Evolutionary conservation across 2,888 invertebrate genomes (phyloP).

Genomic region (Andrena bucephala): DNA sequence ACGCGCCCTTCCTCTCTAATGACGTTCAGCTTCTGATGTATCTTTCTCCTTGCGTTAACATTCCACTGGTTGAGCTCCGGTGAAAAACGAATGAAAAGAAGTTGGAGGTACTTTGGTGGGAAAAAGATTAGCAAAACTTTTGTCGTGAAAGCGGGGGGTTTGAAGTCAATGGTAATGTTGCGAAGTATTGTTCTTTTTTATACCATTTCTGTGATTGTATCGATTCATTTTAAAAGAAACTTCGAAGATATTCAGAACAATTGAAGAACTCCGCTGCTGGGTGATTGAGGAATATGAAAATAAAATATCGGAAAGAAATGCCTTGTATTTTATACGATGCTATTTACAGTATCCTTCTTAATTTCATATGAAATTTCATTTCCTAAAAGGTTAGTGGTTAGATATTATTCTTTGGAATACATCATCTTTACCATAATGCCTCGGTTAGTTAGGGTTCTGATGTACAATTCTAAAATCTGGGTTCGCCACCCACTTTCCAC

Average conservation of each 20-base stretch:
- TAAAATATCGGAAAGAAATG: no score
- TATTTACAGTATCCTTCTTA: not conserved
- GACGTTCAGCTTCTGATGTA: no score
- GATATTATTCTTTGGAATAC: not conserved
- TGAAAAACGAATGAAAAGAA: not conserved
- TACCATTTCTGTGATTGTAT: no score
- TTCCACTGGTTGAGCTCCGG: not conserved
- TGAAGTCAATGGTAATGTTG: no score
- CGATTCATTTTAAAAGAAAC: no score
- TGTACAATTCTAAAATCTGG: not conserved
- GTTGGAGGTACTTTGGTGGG: not conserved
- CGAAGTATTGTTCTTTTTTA: no score
- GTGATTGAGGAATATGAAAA: no score
- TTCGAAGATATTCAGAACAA: no score
- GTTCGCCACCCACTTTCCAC: constrained; percentile 16
- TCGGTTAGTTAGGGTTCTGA: not conserved
- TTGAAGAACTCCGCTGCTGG: no score
- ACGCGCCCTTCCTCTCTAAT: constrained; percentile 18
- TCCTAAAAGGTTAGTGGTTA: not conserved
- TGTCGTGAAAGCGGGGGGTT: no score
- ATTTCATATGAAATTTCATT: not conserved
- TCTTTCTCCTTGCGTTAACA: not conserved
- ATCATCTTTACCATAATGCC: not conserved
- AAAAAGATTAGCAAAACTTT: not conserved
- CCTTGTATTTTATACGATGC: no score